Percentiles rank a stretch among this genome's conserved stretches.
Conservation (phyloP, 2,797 vertebrate genomes). For the Aeoliscus strigatus region DNA sequence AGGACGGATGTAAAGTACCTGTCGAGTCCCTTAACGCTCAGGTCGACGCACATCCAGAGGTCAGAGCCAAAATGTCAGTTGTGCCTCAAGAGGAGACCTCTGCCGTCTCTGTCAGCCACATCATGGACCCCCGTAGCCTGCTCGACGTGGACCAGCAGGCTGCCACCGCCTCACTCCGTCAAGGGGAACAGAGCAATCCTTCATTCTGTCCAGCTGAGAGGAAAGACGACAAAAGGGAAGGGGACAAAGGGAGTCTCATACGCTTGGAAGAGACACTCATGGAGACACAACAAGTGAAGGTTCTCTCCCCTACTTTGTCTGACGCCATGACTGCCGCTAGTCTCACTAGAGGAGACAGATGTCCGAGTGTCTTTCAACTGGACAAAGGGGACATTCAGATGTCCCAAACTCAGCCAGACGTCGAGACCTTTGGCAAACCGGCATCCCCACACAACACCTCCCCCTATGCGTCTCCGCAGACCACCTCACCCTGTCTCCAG, state of each 20-base stretch:
- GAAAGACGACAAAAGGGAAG: not conserved
- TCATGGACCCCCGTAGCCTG: conserved; percentile 62
- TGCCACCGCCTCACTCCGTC: conserved; percentile 27
- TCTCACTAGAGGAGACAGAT: conserved; percentile 6
- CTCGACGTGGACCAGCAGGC: conserved; percentile 44
- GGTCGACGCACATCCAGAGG: conserved; percentile 1
- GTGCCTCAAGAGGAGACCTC: conserved; percentile 14
- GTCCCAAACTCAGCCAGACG: conserved; percentile 1
- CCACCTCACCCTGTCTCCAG: conserved; percentile 10
- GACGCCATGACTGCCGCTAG: conserved; percentile 4
- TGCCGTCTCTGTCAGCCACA: conserved; percentile 24
- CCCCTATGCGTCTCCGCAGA: conserved; percentile 3
- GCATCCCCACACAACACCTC: conserved; percentile 13
- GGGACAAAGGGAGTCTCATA: not conserved
- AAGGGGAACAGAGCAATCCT: conserved; percentile 8
- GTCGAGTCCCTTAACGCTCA: not conserved
- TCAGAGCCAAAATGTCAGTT: conserved; percentile 10
- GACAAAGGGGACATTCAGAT: too few species aligned
- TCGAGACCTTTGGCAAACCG: not conserved
- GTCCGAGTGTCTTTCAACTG: too few species aligned
- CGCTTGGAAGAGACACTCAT: conserved; percentile 3
- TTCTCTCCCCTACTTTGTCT: not conserved
- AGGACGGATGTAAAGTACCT: conserved; percentile 9
- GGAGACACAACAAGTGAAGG: conserved; percentile 18
- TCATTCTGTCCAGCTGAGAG: not conserved